Evolutionary conservation across 2,888 invertebrate species (phyloP), one percentile per base, ranked within the genome.

Genomic region (Amblyteles armatorius): DNA sequence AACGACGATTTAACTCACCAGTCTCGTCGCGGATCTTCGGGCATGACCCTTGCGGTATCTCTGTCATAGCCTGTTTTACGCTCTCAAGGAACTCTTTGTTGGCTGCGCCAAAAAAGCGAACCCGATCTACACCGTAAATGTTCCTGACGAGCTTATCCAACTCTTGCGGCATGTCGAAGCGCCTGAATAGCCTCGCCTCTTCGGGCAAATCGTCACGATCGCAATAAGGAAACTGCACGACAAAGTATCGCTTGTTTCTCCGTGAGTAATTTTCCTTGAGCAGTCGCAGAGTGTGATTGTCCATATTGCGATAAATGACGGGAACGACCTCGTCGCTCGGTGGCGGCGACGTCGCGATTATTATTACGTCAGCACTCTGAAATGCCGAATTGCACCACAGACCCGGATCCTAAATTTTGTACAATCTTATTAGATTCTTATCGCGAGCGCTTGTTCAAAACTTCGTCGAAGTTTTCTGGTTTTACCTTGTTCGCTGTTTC

Each of bases 341-440:
- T 1, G 88, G 87, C 19, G 94, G 94, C 3, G 94, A 93, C 1
- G 93, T 90, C 22, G 90, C 91, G 16, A 94, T 88, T 40, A 93
- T 84, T 79, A 94, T 88, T 13, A 91, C 87, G 19, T 94, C 91
- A 0, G 93, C 92, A 1, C 77, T 87, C 3, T 89, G 83, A 74
- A 94, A 92, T 69, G 93, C 93, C 9, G 89, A 88, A 44, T 91
- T 91, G 80, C 92, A 94, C 93, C 94, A 94, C 3, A 90, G 79
- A 19, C 90, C 90, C 1, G 93, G 92, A 87, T 93, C 92, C 94
- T 94, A 19, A 36, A 84, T 77, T 44, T 44, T 4, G 16, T 44
- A 13, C 3, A 4, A 16, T 16, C 3, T 44, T 16, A 44, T 44
- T 44, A 44, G 44, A 44, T 44, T 44, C 5, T 44, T 44, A 13